Base-by-base conservation (phyloP, 1,140 invertebrate species). In the Megathymus violae region DNA sequence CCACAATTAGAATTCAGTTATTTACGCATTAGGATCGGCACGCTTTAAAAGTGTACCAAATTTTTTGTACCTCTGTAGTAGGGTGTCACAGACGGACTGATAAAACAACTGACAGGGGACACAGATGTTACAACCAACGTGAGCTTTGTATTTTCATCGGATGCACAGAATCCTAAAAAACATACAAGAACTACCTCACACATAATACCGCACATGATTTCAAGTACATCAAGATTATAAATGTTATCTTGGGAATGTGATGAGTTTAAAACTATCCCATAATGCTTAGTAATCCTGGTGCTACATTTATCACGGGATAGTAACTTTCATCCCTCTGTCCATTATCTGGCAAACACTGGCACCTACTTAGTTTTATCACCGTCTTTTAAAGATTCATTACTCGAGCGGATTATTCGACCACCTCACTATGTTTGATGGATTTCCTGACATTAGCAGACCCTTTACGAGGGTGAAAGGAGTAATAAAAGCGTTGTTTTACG, bases 321-420 rank as follows among this genome's bases (percentile, higher is more conserved):
- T 62, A 67, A 58, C 67, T 65, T 46, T 69, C 71, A 63, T 56
- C 59, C 58, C 51, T 44, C n/a, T n/a, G n/a, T 14, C 64, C 69
- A 67, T 80, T 80, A 78, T 82, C 77, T 71, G 36, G 62, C 67
- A n/a, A 71, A 69, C 64, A 74, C 64, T 62, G 48, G 66, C 67
- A 68, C 67, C 71, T 76, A 78, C 71, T 75, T 76, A 66, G 68
- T 62, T 76, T 78, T 78, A 80, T 76, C 76, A 56, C 64, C 63
- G 41, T 17, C 61, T n/a, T n/a, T 67, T 69, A 62, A 65, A 71
- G 44, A 62, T 62, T 68, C 62, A 69, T 69, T 79, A 71, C 63
- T 38, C 52, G 22, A 59, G 34, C 59, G 62, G 69, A 71, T 77
- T 69, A 71, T 64, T 68, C 47, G 68, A 31, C 62, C 58, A 64